A percentile compares a stretch with the other conserved stretches of the same genome.
These are phyloP conservation scores for Neolamprologus cancellatus DNA, from an alignment of 2,113 vertebrate genomes.

Conservation along the genomic window DNA sequence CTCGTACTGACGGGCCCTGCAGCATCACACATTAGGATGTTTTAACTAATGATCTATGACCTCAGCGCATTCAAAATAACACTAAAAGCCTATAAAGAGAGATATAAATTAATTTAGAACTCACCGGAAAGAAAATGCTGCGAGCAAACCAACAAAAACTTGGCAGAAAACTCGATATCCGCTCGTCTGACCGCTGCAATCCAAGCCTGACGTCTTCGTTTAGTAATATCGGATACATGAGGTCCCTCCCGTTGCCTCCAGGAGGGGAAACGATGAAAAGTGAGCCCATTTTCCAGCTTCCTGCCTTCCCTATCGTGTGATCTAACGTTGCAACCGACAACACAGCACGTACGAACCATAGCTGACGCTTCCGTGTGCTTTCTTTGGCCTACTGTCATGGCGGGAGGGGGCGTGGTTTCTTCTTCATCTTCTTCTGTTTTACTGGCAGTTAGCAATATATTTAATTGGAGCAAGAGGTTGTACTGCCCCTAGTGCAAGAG, in stretches of 20 bases:
- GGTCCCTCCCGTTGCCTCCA: fast-evolving
- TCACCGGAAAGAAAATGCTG: no score
- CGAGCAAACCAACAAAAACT: neutral
- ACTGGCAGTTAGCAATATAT: neutral
- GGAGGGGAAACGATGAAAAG: fast-evolving
- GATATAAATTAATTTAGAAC: fast-evolving
- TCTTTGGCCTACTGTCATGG: neutral
- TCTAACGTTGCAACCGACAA: neutral
- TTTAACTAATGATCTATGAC: neutral
- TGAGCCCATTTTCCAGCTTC: fast-evolving
- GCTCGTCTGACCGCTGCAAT: neutral
- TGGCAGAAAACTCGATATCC: fast-evolving
- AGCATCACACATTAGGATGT: no score
- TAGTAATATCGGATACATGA: neutral
- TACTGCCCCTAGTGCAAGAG: neutral
- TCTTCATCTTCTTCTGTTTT: neutral
- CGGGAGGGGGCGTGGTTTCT: neutral
- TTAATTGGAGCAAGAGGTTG: neutral
- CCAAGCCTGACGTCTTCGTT: neutral
- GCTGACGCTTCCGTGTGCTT: neutral
- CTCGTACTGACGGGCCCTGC: no score
- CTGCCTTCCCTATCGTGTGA: fast-evolving
- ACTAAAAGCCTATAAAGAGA: neutral
- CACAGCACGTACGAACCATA: fast-evolving
- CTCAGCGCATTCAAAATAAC: neutral